phyloP scores from a whole-genome alignment of 2,797 vertebrate species.

The Remorina albescens region DNA sequence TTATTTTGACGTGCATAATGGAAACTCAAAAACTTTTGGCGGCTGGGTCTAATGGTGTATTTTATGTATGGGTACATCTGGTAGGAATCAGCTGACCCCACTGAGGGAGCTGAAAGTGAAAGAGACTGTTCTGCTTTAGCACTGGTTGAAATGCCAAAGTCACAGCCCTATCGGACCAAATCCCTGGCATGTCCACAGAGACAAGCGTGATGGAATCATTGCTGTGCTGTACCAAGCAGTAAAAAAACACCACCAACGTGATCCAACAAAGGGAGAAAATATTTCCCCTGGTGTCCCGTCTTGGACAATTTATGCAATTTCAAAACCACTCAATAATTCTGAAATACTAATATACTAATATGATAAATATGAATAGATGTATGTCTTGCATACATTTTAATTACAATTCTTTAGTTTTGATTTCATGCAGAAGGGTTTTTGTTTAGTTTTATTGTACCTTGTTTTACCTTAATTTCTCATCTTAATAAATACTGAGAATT shows the following conservation, averaged over 20 bases:
- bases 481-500: neutral
- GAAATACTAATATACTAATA: too few species aligned
- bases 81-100: constrained; percentile 73
- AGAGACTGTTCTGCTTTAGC: constrained; percentile 74
- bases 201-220: constrained; percentile 65
- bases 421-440: neutral
- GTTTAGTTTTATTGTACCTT: neutral
- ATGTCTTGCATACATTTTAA: neutral
- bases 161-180: constrained; percentile 64
- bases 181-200: constrained; percentile 66
- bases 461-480: neutral
- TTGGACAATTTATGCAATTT: neutral
- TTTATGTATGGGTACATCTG: constrained; percentile 75
- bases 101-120: constrained; percentile 73
- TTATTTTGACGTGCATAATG: constrained; percentile 33
- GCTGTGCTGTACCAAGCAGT: constrained; percentile 41
- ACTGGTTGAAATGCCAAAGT: constrained; percentile 72
- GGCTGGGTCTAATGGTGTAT: constrained; percentile 47
- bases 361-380: neutral
- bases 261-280: constrained; percentile 22
- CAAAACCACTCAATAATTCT: neutral
- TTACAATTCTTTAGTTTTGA: neutral
- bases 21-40: constrained; percentile 24
- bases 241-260: constrained; percentile 25
- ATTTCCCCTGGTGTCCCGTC: neutral